Evolutionary conservation across 2,888 invertebrate species (phyloP), one percentile per base, ranked within the genome.

Genomic region (Acleris holmiana): DNA sequence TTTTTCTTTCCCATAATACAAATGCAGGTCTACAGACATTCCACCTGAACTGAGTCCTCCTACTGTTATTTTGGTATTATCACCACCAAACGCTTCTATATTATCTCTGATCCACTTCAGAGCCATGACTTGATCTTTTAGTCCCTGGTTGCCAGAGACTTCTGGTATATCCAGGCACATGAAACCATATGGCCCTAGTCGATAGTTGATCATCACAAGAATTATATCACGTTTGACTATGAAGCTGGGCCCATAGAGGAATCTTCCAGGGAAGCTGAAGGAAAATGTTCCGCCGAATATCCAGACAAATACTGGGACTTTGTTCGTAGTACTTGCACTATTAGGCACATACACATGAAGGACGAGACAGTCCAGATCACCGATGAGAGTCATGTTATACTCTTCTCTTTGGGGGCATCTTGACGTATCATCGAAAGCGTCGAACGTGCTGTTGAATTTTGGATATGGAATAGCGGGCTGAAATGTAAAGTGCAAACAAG

Each of bases 111-210:
- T 72, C 87, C 87, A 88, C 69, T 75, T 76, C 5, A 88, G 68
- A 41, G 82, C 87, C 10, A 77, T 23, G 0, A 75, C 46, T 68
- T 87, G 87, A 60, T 88, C 88, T 73, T 85, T 86, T 0, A 88
- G 69, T 0, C 88, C 87, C 69, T 84, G 82, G 56, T 88, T 88
- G 15, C 86, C 87, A 2, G 85, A 78, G 13, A 80, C 72, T 48
- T 78, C 75, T 6, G 79, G 76, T n/a, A 68, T 76, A 51, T 80
- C 78, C 0, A 86, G 73, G 50, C 85, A 85, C 83, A 87, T 83
- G 59, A 87, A 87, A 10, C 87, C 87, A 54, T 84, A 87, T 0
- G 83, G 75, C n/a, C 83, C 85, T 0, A 80, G 54, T 6, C 87
- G 75, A 59, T 88, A 84, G 57, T 80, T 84, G 0, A 87, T 29